Percentiles rank a stretch among this genome's conserved stretches.
These are phyloP conservation scores for Procavia capensis DNA, from an alignment of 2,113 vertebrate species.

Conservation along the genomic window DNA sequence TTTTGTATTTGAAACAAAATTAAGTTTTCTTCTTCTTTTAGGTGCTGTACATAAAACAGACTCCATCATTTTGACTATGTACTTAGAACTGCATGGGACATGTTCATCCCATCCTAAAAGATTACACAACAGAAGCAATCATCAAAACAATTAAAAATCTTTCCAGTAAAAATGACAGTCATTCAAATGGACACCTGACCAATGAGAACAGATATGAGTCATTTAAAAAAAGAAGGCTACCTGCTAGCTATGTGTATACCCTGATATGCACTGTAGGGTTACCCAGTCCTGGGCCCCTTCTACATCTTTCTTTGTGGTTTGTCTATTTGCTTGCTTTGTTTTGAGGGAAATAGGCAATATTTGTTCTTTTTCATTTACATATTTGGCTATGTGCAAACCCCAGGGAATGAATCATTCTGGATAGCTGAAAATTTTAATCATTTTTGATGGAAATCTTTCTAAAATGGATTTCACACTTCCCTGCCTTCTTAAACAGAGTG, in stretches of 20 bases:
- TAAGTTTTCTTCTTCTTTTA: not conserved
- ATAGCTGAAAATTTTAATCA: conserved; percentile 83
- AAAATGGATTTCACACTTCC: conserved; percentile 84
- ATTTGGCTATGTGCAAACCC: conserved; percentile 78
- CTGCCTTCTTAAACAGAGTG: conserved; percentile 82
- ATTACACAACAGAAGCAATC: not conserved
- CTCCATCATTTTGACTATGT: not conserved
- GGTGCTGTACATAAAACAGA: not conserved
- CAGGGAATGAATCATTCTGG: conserved; percentile 80
- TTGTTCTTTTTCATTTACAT: conserved; percentile 77
- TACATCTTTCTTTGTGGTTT: not conserved
- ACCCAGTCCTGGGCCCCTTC: not conserved
- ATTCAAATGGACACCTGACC: conserved; percentile 23
- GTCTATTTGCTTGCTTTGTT: conserved; percentile 63
- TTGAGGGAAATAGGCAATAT: conserved; percentile 66
- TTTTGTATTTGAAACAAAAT: conserved; percentile 16
- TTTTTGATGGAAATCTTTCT: conserved; percentile 84
- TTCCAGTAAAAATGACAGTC: not conserved
- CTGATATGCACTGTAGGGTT: not conserved
- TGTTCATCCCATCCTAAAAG: not conserved
- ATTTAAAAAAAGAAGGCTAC: not conserved
- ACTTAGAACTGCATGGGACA: not conserved
- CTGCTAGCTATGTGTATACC: not conserved
- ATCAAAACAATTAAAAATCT: conserved; percentile 59
- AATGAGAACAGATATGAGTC: conserved; percentile 9